Evolutionary conservation across 2,888 invertebrate genomes (phyloP), one percentile per base, ranked within the genome.

Genomic region (Pollenia griseotomentosa): DNA sequence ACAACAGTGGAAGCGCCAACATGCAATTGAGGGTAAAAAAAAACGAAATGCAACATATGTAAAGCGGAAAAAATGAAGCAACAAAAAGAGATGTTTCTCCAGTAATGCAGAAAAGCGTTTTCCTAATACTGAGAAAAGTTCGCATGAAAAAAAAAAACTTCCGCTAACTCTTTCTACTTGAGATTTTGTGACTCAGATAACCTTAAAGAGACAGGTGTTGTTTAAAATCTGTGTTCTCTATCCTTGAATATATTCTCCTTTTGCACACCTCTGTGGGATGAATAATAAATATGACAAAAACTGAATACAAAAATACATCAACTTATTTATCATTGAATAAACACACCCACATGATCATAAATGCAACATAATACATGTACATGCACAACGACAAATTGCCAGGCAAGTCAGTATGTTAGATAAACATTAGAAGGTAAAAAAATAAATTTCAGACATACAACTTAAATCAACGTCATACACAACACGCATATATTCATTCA

Each of bases 391-490:
- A 33, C 33, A 74, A 16, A 14, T 70, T n/a, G 16, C 55, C 19
- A 66, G 63, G 9, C 59, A 87, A 84, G 87, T 84, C 84, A 84
- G 63, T 74, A 81, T 84, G 87, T 82, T 87, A 87, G 78, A 78
- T 87, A 87, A 87, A 87, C 84, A 84, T 87, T 84, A 77, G 78
- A 75, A 75, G 85, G 63, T 80, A 74, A 63, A 82, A 63, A 82
- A 84, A 79, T 77, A 75, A 53, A 77, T 77, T 83, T 77, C 46
- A 40, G 48, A 71, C 48, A 57, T 75, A 42, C 46, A 81, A 77
- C 83, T 83, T 80, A 83, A 83, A 80, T 81, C 83, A 86, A 83
- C 83, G 66, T 68, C 73, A 81, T 66, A 33, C 14, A 74, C 59
- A 78, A 33, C 12, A 51, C 57, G 10, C 16, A 70, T 2, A 46